Base-by-base conservation (phyloP, 2,113 vertebrate species). In the Zosterops pallidus region DNA sequence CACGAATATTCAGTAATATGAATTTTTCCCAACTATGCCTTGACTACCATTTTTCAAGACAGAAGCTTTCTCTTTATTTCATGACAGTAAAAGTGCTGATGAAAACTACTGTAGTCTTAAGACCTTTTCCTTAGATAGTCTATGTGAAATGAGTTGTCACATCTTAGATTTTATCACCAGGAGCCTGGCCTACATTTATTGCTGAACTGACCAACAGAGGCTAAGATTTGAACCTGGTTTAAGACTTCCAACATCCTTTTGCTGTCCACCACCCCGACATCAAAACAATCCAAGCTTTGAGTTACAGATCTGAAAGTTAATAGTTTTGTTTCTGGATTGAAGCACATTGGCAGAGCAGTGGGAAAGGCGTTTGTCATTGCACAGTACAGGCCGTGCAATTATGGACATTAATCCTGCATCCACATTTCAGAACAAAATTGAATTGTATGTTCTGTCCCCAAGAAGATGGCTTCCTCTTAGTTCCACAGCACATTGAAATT, bases 371-470 rank as follows among this genome's bases (percentile, higher is more conserved):
- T 94, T 95, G 94, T 95, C 91, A 83, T 88, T 81, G 37, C 59
- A 6, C 42, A 50, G 85, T 9, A 37, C 22, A 17, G 90, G 87
- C 94, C 53, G 33, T 39, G 31, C 94, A 96, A 93, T 96, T 95
- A 90, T 78, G 94, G 90, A 83, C 94, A 92, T 96, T 91, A 92
- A 95, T 97, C 93, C 94, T 80, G 56, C 4, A 0, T 63, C 76
- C 85, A 77, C 95, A 92, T 96, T 64, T 78, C 96, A 89, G 95
- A 94, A 92, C 94, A 96, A 41, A 95, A 97, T 89, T 68, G 80
- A 90, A 95, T 95, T 95, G 96, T 84, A 89, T 97, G 95, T 96
- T 96, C 94, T 95, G 95, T 96, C 95, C 94, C 94, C 47, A 76
- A 81, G 80, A 97, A 97, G 91, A 97, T 94, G 96, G 91, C 83